Base-by-base conservation (phyloP, 2,113 vertebrate genomes). In the Dipodomys ordii region DNA sequence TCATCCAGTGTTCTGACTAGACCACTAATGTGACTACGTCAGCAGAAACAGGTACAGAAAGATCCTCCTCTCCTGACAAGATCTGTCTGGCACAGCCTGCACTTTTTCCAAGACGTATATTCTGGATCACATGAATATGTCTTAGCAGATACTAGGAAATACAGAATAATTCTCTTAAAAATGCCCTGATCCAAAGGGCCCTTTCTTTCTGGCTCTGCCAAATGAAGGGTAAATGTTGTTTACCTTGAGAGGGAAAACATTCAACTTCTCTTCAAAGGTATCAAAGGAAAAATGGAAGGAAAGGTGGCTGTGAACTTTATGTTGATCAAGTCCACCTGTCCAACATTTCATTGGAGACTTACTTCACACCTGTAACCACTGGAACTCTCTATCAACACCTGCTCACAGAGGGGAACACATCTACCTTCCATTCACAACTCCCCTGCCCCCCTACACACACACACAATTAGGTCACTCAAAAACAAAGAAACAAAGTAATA, bases 181-280 rank as follows among this genome's bases (percentile, higher is more conserved):
- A 73, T 27, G 2, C 90, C n/a, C 1, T 10, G 11, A 30, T 62
- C 12, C 39, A 39, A 68, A 77, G 3, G 72, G 18, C 79, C 28
- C 46, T 72, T 94, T 90, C 62, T 81, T 77, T 65, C 73, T 71
- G 20, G 12, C 46, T 91, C 74, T 25, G 49, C 49, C 77, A 79
- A 19, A 15, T 1, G 2, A 92, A 79, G 72, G 64, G 4, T 6
- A 88, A 93, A 20, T 81, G 9, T 69, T 81, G 9, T 69, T 85
- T 35, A 73, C 22, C 83, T 91, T 60, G n/a, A 83, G 30, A 6
- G 1, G 44, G 4, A 2, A 18, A 46, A 46, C 46, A 12, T 60
- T 46, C 2, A 84, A 19, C 20, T 81, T 81, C n/a, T 91, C 73
- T 84, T 91, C 46, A 80, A 88, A 89, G 27, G 2, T 7, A 82